Conservation (phyloP, 1,140 invertebrate species). For the Helicoverpa armigera region DNA sequence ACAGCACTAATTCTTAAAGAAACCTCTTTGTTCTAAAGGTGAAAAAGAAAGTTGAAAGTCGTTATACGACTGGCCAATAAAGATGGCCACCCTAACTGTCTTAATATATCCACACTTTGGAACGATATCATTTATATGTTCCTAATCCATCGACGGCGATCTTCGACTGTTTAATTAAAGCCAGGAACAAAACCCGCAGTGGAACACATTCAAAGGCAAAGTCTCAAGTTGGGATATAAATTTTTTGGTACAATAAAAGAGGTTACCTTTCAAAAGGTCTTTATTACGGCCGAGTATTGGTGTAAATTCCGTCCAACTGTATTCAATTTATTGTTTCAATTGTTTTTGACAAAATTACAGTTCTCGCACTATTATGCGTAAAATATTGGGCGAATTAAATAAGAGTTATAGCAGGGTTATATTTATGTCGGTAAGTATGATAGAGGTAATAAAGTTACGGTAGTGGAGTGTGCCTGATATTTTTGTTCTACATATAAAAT, state of each 20-base stretch:
- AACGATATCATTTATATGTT: not conserved
- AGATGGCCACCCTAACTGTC: constrained; percentile 51
- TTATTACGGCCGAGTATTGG: constrained; percentile 50
- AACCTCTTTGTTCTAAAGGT: constrained; percentile 57
- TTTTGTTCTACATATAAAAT: not conserved
- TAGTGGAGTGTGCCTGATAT: not conserved
- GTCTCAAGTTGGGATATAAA: too few relatives aligned
- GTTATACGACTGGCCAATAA: constrained; percentile 60
- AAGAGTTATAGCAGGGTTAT: not conserved
- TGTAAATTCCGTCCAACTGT: constrained; percentile 51
- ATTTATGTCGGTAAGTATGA: constrained; percentile 11
- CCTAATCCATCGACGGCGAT: constrained; percentile 29
- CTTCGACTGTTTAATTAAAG: not conserved
- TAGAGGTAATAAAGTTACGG: not conserved
- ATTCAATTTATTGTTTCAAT: constrained; percentile 48
- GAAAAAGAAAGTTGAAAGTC: too few relatives aligned
- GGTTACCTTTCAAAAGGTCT: constrained; percentile 40
- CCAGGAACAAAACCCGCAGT: not conserved
- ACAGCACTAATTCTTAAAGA: constrained; percentile 60
- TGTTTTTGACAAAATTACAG: constrained; percentile 36
- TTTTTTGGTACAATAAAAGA: constrained; percentile 34
- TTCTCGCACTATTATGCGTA: constrained; percentile 18
- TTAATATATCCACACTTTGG: constrained; percentile 6
- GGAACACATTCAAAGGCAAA: not conserved
- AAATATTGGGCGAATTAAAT: constrained; percentile 14